Evolutionary conservation across 2,888 invertebrate genomes (phyloP).

Genomic region (Oxytorus armatus): DNA sequence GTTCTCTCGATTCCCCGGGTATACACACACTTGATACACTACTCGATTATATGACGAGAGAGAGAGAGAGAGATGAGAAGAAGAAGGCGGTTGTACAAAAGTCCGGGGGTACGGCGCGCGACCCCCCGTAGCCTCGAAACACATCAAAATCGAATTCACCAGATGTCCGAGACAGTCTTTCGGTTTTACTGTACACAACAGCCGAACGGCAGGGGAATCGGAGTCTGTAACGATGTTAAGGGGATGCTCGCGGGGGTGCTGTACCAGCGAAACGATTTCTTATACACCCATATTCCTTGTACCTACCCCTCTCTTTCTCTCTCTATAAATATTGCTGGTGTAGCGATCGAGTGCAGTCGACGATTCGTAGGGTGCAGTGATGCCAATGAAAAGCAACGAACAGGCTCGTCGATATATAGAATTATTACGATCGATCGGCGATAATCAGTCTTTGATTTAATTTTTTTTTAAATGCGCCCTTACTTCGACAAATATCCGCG

Average conservation of each 20-base stretch:
- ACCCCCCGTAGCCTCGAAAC: slow-evolving; percentile 81
- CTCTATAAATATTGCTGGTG: background rate
- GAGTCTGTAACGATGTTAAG: slow-evolving; percentile 77
- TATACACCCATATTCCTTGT: background rate
- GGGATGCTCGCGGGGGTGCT: slow-evolving; percentile 58
- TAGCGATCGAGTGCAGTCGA: background rate
- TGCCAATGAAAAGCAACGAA: too few species aligned
- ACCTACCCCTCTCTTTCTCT: background rate
- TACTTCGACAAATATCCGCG: too few species aligned
- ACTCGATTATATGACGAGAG: slow-evolving; percentile 42
- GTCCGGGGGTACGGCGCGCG: slow-evolving; percentile 57
- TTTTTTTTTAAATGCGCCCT: too few species aligned
- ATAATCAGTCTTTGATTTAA: too few species aligned
- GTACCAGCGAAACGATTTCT: slow-evolving; percentile 36
- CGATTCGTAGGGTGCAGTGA: too few species aligned
- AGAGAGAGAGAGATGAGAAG: too few species aligned
- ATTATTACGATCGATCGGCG: too few species aligned
- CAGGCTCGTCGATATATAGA: too few species aligned
- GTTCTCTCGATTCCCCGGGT: background rate
- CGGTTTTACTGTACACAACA: slow-evolving; percentile 38
- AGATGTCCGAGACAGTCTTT: slow-evolving; percentile 82
- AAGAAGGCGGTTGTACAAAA: slow-evolving; percentile 30
- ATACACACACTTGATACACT: slow-evolving; percentile 46
- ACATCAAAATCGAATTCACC: slow-evolving; percentile 84
- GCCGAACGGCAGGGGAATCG: slow-evolving; percentile 27